Evolutionary conservation across 1,140 invertebrate genomes (phyloP).

Genomic region (Batillaria attramentaria): DNA sequence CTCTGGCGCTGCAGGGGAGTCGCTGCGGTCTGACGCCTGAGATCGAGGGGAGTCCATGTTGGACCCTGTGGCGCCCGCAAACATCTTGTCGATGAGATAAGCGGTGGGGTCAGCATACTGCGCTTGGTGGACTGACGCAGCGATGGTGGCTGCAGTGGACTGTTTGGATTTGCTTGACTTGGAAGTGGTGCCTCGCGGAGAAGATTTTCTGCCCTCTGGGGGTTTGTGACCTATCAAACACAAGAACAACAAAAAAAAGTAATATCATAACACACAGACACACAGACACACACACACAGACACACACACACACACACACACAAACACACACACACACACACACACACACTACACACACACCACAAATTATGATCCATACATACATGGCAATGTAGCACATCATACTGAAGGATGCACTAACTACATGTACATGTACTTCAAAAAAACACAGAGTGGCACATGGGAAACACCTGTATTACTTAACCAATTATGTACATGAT

Average conservation of each 20-base stretch:
- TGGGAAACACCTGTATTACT: no score
- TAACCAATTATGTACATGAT: no score
- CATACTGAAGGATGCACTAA: no score
- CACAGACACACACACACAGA: not conserved
- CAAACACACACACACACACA: no score
- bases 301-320: constrained; percentile 10
- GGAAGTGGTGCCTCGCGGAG: not conserved
- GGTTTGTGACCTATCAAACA: constrained; percentile 11
- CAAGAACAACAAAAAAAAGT: not conserved
- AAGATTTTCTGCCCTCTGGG: constrained; percentile 5
- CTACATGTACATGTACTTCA: not conserved
- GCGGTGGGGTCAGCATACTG: constrained; percentile 50
- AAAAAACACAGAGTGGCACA: no score
- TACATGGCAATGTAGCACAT: no score
- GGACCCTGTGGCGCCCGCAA: constrained; percentile 39
- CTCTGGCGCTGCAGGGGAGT: constrained; percentile 50
- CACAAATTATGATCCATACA: no score
- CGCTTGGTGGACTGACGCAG: constrained; percentile 26
- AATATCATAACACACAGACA: not conserved
- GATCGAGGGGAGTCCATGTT: not conserved
- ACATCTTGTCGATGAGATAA: constrained; percentile 64
- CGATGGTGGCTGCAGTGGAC: constrained; percentile 9
- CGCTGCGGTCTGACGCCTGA: constrained; percentile 19
- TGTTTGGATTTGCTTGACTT: constrained; percentile 11
- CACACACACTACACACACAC: no score